Percentiles rank a stretch among this genome's conserved stretches.
These are phyloP conservation scores for Ernsta delagoae DNA, from an alignment of 2,888 invertebrate species.

Conservation along the genomic window DNA sequence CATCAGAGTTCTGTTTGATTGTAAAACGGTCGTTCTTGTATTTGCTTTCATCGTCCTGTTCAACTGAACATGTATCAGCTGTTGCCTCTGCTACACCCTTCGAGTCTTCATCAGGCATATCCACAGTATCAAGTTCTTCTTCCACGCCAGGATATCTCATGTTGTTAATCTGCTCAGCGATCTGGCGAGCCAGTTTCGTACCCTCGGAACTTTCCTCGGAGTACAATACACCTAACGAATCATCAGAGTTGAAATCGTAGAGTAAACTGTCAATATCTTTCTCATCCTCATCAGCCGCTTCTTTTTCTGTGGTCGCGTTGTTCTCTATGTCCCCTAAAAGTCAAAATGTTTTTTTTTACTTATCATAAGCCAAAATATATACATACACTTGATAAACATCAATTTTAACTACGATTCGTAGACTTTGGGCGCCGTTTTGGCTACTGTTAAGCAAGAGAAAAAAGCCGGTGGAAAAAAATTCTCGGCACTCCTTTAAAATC, in stretches of 20 bases:
- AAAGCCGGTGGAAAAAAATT: too few species aligned
- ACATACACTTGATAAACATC: too few species aligned
- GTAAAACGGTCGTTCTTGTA: background rate
- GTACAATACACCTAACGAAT: too few species aligned
- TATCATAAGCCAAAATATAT: too few species aligned
- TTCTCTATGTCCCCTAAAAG: background rate
- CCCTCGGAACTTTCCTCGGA: too few species aligned
- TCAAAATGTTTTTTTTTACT: too few species aligned
- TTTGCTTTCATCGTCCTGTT: background rate
- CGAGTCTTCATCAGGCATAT: background rate
- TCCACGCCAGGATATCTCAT: background rate
- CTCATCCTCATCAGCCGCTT: background rate
- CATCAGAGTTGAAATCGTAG: background rate
- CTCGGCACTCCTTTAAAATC: too few species aligned
- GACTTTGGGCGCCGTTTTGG: too few species aligned
- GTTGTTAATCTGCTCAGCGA: too few species aligned
- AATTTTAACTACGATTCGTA: too few species aligned
- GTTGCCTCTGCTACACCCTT: background rate
- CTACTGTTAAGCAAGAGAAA: too few species aligned
- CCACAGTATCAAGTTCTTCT: background rate
- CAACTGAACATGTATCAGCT: background rate
- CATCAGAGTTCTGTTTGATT: background rate
- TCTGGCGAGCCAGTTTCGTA: too few species aligned
- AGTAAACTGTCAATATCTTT: background rate
- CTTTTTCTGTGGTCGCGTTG: background rate